A percentile compares a stretch with the other conserved stretches of the same genome.
Evolutionary conservation across 2,888 invertebrate species (phyloP).

Genomic region (Furcula furcula): DNA sequence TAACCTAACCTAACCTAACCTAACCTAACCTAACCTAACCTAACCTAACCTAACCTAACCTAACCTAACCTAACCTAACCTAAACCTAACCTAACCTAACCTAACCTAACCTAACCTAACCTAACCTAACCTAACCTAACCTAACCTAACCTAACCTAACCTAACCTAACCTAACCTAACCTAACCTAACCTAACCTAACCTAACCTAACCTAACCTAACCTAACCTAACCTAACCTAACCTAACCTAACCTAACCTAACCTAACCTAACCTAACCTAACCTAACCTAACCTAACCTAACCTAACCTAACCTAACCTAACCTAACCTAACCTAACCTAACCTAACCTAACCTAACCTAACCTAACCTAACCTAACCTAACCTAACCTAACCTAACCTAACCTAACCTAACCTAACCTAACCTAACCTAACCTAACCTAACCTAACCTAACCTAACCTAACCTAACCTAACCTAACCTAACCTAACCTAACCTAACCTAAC

Average conservation of each 20-base stretch:
- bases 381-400: slow-evolving; percentile 15
- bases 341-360: slow-evolving; percentile 12
- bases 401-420: slow-evolving; percentile 14
- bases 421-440: slow-evolving; percentile 20
- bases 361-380: slow-evolving; percentile 15
- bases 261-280: slow-evolving; percentile 11
- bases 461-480: slow-evolving; percentile 12
- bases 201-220: slow-evolving; percentile 16
- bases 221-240: slow-evolving; percentile 16
- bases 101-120: slow-evolving; percentile 9
- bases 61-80: slow-evolving; percentile 14
- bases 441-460: slow-evolving; percentile 11
- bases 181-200: slow-evolving; percentile 16
- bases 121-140: slow-evolving; percentile 10
- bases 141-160: slow-evolving; percentile 15
- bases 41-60: slow-evolving; percentile 44
- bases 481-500: slow-evolving; percentile 11
- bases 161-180: slow-evolving; percentile 14
- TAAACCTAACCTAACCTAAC: slow-evolving; percentile 10
- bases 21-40: slow-evolving; percentile 77
- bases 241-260: slow-evolving; percentile 14
- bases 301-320: slow-evolving; percentile 11
- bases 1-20: slow-evolving; percentile 19
- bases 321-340: slow-evolving; percentile 14
- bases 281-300: slow-evolving; percentile 7